Evolutionary conservation across 2,113 vertebrate genomes (phyloP), one percentile per base, ranked within the genome.

Genomic region (Epinephelus moara): DNA sequence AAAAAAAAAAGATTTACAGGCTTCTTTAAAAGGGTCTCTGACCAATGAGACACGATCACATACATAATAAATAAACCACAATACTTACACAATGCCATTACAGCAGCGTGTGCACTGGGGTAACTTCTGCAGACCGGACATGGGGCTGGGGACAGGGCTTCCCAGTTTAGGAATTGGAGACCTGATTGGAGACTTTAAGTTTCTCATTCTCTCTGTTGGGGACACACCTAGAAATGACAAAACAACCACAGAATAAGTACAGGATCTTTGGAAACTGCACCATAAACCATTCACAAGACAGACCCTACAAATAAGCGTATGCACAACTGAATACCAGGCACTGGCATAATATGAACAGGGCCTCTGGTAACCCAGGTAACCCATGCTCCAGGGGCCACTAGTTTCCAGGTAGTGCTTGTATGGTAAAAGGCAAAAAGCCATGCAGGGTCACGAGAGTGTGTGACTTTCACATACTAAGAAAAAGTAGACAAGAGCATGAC

Each of bases 41-140:
- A 27, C 52, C 21, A 56, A 14, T 4, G 30, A 69, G 9, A 25
- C 27, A 69, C 42, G 27, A 25, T 52, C 11, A 15, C 10, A 55
- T 21, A 14, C 15, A 5, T 8, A 25, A 30, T 1, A 30, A 55
- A 13, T 0, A 53, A 73, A 3, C n/a, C 15, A 60, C 11, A 21
- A 56, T 75, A 98, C 98, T 98, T 82, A 99, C 98, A 99, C 97
- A 2, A 99, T 99, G 72, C 97, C 98, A 0, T 96, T 98, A 45
- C 93, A 93, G 13, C 98, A 99, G 95, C 97, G 96, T 6, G 97
- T 97, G 90, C 98, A 99, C 92, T 98, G 97, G 0, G 98, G 97
- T 1, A 99, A 95, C 91, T 97, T 96, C 95, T 99, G 97, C 30
- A 99, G 95, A 45, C 96, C 95, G 0, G 96, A 78, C 90, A 97